A percentile compares a stretch with the other conserved stretches of the same genome.
Conservation (phyloP, 2,888 invertebrate genomes). For the Netelia melanura region DNA sequence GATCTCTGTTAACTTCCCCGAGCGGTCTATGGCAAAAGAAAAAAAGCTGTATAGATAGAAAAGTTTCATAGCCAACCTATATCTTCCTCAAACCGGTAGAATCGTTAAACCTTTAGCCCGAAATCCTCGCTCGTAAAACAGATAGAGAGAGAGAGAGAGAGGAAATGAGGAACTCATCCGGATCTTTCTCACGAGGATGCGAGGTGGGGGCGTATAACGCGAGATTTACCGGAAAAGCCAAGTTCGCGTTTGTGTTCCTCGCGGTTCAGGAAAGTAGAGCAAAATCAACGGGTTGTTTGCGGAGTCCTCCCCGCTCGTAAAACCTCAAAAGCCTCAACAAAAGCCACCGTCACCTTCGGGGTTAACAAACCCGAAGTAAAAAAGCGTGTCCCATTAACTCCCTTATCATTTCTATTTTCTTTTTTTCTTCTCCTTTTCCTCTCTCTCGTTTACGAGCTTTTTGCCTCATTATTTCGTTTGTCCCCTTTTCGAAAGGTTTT, state of each 20-base stretch:
- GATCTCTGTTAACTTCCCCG: no score
- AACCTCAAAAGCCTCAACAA: background rate
- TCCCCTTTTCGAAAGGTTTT: background rate
- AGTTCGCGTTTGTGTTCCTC: background rate
- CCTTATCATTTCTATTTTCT: conserved; percentile 5
- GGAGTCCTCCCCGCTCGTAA: background rate
- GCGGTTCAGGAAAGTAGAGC: conserved; percentile 15
- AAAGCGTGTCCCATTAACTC: background rate
- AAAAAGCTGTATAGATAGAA: no score
- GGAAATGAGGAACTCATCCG: conserved; percentile 16
- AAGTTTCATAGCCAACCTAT: conserved; percentile 4
- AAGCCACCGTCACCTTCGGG: conserved; percentile 2
- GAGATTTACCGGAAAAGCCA: conserved; percentile 16
- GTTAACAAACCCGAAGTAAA: background rate
- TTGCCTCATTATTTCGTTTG: background rate
- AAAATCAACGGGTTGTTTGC: conserved; percentile 36
- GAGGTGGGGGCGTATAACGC: background rate
- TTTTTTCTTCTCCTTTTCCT: background rate
- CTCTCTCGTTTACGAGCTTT: background rate
- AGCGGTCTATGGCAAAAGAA: no score
- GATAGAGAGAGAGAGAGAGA: background rate
- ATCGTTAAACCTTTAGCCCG: conserved; percentile 48
- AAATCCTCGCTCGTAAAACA: conserved; percentile 45
- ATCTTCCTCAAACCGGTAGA: conserved; percentile 33
- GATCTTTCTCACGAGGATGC: conserved; percentile 9